Evolutionary conservation across 2,113 vertebrate species (phyloP).

Genomic region (Tragelaphus strepsiceros): DNA sequence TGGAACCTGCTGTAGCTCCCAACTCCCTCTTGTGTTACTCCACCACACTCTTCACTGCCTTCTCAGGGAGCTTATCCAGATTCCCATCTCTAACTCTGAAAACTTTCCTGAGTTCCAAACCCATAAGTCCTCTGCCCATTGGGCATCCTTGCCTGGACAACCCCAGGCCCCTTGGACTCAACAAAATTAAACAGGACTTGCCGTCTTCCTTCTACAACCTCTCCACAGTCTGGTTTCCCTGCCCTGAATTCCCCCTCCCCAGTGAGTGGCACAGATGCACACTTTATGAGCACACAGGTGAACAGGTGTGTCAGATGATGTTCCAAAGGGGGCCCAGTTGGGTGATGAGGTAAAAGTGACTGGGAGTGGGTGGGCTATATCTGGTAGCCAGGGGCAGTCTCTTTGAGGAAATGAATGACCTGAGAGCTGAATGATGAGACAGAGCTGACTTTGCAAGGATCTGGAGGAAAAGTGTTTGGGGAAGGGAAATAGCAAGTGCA

Average conservation of each 20-base stretch:
- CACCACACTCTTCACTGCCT: not conserved
- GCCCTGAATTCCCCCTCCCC: not conserved
- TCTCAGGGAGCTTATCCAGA: not conserved
- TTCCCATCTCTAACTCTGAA: not conserved
- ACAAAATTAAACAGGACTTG: not conserved
- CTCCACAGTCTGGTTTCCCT: not conserved
- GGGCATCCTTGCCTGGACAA: not conserved
- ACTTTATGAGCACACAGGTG: not conserved
- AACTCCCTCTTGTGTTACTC: not conserved
- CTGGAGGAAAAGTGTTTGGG: not conserved
- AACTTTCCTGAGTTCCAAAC: not conserved
- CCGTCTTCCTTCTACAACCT: not conserved
- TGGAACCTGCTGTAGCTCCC: not conserved
- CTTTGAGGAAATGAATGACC: not conserved
- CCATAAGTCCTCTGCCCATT: not conserved
- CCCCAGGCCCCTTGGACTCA: not conserved
- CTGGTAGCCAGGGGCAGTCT: not conserved
- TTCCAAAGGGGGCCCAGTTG: not conserved
- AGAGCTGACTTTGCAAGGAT: not conserved
- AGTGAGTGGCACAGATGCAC: not conserved
- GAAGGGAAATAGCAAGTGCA: not conserved
- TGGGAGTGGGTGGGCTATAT: no score
- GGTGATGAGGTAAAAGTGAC: not conserved
- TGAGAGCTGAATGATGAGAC: not conserved
- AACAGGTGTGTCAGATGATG: fast-evolving